A percentile compares a stretch with the other conserved stretches of the same genome.
phyloP scores from a whole-genome alignment of 2,888 invertebrate species.

The Hermaeophaga mercurialis region DNA sequence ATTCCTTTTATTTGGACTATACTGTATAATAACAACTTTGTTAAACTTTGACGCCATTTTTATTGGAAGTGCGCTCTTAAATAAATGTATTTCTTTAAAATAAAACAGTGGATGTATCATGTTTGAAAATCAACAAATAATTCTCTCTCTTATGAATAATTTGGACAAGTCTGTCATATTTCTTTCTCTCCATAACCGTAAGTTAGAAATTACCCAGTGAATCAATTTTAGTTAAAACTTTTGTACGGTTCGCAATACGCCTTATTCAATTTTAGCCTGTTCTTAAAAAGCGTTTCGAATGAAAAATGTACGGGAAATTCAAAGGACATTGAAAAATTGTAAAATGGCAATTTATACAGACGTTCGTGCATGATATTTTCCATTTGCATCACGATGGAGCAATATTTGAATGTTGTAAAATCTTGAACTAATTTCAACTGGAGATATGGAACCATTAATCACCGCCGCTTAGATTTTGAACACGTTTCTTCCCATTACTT shows the following conservation, averaged over 20 bases:
- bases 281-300: conserved; percentile 16
- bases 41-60: too few species aligned
- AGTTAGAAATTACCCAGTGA: neutral
- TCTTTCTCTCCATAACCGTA: neutral
- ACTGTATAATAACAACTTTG: too few species aligned
- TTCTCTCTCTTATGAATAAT: too few species aligned
- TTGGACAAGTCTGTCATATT: too few species aligned
- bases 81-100: too few species aligned
- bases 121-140: too few species aligned
- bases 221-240: conserved; percentile 6
- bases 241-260: neutral
- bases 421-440: conserved; percentile 37
- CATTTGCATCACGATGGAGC: conserved; percentile 34
- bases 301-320: conserved; percentile 28
- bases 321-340: conserved; percentile 35
- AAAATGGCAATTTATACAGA: conserved; percentile 33
- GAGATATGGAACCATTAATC: conserved; percentile 36
- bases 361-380: conserved; percentile 31
- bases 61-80: too few species aligned
- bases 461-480: conserved; percentile 19
- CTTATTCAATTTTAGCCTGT: conserved; percentile 18
- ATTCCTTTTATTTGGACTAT: too few species aligned
- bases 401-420: conserved; percentile 35
- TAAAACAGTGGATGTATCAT: too few species aligned
- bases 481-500: conserved; percentile 15